Conservation (phyloP, 1,140 invertebrate species). For the Ceratitis capitata region DNA sequence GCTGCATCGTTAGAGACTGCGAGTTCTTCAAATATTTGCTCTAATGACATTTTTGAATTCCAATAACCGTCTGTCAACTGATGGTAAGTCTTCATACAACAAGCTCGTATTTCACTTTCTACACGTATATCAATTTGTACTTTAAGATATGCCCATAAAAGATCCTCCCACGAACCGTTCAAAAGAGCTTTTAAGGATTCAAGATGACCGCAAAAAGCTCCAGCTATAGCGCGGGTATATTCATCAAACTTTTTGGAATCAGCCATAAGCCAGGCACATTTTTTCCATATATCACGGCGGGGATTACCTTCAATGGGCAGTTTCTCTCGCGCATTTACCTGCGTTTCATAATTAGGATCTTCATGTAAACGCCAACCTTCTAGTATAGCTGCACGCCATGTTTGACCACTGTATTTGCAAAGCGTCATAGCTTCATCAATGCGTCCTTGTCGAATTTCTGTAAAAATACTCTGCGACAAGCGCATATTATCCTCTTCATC, state of each 20-base stretch:
- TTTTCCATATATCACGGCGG: conserved; percentile 91
- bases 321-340: conserved; percentile 55
- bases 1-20: conserved; percentile 68
- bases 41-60: conserved; percentile 78
- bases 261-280: conserved; percentile 70
- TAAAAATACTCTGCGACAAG: conserved; percentile 76
- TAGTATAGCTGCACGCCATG: conserved; percentile 87
- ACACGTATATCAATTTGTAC: conserved; percentile 85
- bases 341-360: conserved; percentile 77
- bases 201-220: conserved; percentile 85
- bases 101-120: conserved; percentile 72
- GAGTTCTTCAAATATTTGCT: conserved; percentile 77
- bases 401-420: conserved; percentile 85
- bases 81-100: conserved; percentile 68
- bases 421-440: conserved; percentile 85
- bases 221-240: conserved; percentile 76
- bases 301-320: conserved; percentile 83
- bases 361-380: conserved; percentile 89
- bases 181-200: conserved; percentile 76
- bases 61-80: conserved; percentile 80
- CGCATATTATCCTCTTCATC: conserved; percentile 89
- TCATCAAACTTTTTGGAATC: conserved; percentile 69
- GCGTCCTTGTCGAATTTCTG: conserved; percentile 85
- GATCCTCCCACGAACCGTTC: conserved; percentile 83
- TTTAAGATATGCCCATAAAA: conserved; percentile 88